Conservation (phyloP, 2,888 invertebrate species). For the Aspidiotus destructor region DNA sequence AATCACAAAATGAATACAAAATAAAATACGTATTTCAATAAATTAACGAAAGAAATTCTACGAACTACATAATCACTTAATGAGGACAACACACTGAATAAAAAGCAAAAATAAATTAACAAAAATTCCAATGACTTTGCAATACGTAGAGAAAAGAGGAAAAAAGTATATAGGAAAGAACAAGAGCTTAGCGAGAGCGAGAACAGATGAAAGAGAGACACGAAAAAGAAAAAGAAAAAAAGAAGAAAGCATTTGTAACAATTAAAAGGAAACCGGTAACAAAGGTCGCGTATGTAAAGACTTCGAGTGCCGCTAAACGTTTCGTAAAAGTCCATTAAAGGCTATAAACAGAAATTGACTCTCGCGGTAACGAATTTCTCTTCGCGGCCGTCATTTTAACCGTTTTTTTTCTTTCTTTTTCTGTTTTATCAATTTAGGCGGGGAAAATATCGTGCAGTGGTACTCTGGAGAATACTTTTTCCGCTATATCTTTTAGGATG, state of each 20-base stretch:
- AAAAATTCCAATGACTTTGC: slow-evolving; percentile 10
- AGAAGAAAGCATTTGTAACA: slow-evolving; percentile 1
- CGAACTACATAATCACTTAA: slow-evolving; percentile 1
- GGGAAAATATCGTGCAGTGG: slow-evolving; percentile 35
- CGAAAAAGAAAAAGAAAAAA: not conserved
- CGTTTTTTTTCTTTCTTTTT: not conserved
- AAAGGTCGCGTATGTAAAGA: not conserved
- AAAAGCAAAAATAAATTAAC: slow-evolving; percentile 13
- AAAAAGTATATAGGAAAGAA: not conserved
- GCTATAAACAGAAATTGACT: not conserved
- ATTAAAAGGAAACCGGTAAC: not conserved
- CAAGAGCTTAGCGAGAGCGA: not conserved
- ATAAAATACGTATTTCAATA: slow-evolving; percentile 9
- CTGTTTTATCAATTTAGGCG: slow-evolving; percentile 3
- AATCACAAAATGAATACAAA: not conserved
- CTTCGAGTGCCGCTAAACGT: not conserved
- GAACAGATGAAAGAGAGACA: not conserved
- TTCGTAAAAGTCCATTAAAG: not conserved
- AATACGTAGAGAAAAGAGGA: not conserved
- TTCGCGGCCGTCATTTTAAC: not conserved
- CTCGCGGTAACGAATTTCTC: not conserved
- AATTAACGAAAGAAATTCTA: slow-evolving; percentile 5
- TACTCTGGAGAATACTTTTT: slow-evolving; percentile 40
- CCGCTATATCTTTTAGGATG: slow-evolving; percentile 40
- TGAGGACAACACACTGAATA: not conserved